Evolutionary conservation across 2,888 invertebrate genomes (phyloP), one percentile per base, ranked within the genome.

Genomic region (Timema cristinae): DNA sequence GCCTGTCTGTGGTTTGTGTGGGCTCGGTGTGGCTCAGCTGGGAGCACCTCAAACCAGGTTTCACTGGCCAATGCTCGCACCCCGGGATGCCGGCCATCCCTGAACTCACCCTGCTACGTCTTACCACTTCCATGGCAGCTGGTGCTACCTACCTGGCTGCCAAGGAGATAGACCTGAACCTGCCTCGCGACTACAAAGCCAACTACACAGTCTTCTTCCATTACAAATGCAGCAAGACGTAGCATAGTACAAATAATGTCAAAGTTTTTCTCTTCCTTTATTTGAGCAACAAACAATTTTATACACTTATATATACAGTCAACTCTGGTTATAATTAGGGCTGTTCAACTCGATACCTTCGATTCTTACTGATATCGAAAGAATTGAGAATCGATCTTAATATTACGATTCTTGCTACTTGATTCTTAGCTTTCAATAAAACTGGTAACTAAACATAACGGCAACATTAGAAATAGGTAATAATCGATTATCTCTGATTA

Each of bases 1-100:
- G 91, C 0, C 79, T 95, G 61, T 87, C 89, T 68, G 87, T 98
- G 0, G 90, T 96, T 0, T 97, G 97, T 80, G 94, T 97, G 0
- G 98, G 98, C 0, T 96, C 96, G 0, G 96, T 98, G 0, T 98
- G 95, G 94, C 88, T 92, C 75, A 97, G 97, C 79, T 98, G 97
- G 96, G 84, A 89, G 6, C 85, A 91, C 49, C 80, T 98, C 74
- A 86, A 90, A 78, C 84, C 88, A 5, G 95, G 94, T 0, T 90
- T 94, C 76, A 79, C 89, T 5, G 78, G 82, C 4, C 86, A 86
- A 74, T 15, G 50, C 50, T 8, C 69, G 47, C 50, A 54, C 8
- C 9, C 16, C 6, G 15, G 61, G 52, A 52, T 83, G 7, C 77
- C 81, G 9, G 81, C 84, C 56, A 77, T 90, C 5, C 78, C 83